Evolutionary conservation across 2,888 invertebrate species (phyloP).

Genomic region (Timema cristinae): DNA sequence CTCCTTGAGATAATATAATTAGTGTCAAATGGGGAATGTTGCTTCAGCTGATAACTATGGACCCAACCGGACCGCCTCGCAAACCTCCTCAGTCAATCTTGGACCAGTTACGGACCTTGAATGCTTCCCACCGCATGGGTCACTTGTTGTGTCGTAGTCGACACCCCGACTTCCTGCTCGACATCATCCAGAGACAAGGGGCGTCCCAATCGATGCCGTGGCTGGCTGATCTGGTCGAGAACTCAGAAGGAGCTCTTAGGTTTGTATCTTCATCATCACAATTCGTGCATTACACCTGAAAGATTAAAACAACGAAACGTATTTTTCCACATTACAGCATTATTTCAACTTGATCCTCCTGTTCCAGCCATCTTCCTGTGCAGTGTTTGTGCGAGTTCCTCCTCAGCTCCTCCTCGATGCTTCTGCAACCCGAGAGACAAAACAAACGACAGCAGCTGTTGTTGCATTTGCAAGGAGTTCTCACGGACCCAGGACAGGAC

Average conservation of each 20-base stretch:
- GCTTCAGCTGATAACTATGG: slow-evolving; percentile 71
- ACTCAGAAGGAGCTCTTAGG: slow-evolving; percentile 79
- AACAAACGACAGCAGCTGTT: slow-evolving; percentile 74
- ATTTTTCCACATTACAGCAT: no score
- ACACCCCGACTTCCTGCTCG: slow-evolving; percentile 86
- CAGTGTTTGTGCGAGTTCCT: slow-evolving; percentile 96
- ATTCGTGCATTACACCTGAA: no score
- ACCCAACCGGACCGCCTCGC: slow-evolving; percentile 77
- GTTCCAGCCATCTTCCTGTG: slow-evolving; percentile 81
- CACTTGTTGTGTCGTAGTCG: slow-evolving; percentile 83
- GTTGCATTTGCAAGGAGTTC: slow-evolving; percentile 56
- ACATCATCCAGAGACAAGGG: slow-evolving; percentile 83
- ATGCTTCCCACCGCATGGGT: slow-evolving; percentile 75
- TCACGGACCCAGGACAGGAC: slow-evolving; percentile 50
- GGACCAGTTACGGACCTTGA: slow-evolving; percentile 74
- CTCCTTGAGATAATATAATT: no score
- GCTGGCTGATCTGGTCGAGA: slow-evolving; percentile 90
- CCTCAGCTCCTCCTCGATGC: slow-evolving; percentile 53
- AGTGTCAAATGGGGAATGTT: not conserved
- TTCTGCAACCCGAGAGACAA: slow-evolving; percentile 57
- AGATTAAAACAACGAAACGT: no score
- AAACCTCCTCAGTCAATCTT: slow-evolving; percentile 72
- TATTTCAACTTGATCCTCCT: slow-evolving; percentile 10
- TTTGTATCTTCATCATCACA: slow-evolving; percentile 32
- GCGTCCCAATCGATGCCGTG: slow-evolving; percentile 95